Percentiles rank a stretch among this genome's conserved stretches.
Conservation (phyloP, 2,888 invertebrate genomes). For the Halictus ligatus region DNA sequence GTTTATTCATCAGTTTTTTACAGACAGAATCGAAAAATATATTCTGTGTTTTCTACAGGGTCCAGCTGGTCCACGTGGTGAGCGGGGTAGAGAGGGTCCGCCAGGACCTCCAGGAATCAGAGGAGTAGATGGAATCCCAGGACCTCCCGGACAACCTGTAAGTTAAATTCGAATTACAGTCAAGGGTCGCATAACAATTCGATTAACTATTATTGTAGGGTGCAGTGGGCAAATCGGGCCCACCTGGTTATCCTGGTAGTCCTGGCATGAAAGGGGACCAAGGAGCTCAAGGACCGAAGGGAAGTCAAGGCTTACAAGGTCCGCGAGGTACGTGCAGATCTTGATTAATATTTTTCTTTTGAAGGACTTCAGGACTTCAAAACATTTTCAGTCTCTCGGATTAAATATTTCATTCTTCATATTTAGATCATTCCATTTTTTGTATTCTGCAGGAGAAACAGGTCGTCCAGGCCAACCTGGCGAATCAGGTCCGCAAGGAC, state of each 20-base stretch:
- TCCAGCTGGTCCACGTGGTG: conserved; percentile 92
- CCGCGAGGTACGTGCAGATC: conserved; percentile 86
- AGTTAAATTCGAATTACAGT: conserved; percentile 67
- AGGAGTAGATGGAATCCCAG: conserved; percentile 92
- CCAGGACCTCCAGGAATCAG: conserved; percentile 91
- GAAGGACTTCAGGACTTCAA: background rate
- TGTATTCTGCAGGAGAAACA: conserved; percentile 86
- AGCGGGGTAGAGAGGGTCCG: conserved; percentile 93
- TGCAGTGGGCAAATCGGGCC: conserved; percentile 91
- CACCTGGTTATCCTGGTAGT: conserved; percentile 93
- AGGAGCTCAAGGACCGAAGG: conserved; percentile 91
- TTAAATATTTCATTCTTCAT: background rate
- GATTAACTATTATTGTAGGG: conserved; percentile 86
- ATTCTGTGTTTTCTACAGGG: conserved; percentile 85
- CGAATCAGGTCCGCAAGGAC: conserved; percentile 90
- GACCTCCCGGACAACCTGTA: conserved; percentile 91
- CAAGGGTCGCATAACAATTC: background rate
- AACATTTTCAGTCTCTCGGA: background rate
- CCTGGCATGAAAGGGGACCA: conserved; percentile 93
- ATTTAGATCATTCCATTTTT: background rate
- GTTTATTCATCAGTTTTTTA: background rate
- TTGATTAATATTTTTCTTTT: background rate
- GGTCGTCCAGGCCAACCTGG: conserved; percentile 92
- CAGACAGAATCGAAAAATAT: background rate
- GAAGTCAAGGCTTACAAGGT: conserved; percentile 93